Evolutionary conservation across 2,797 vertebrate genomes (phyloP).

Genomic region (Scyliorhinus canicula): DNA sequence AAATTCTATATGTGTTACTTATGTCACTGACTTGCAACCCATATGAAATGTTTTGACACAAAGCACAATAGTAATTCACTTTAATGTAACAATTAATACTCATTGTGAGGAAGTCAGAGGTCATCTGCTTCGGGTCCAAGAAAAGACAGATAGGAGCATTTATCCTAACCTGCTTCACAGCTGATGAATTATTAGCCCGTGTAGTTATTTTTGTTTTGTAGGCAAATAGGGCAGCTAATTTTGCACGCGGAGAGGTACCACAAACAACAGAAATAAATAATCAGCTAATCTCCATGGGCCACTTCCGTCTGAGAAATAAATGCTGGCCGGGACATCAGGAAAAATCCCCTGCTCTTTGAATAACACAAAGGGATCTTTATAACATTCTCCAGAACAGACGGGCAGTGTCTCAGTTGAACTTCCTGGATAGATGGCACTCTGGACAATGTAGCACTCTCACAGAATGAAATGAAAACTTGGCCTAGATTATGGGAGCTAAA

Average conservation of each 20-base stretch:
- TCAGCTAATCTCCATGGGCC: neutral
- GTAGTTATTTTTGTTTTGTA: neutral
- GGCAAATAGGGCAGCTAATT: neutral
- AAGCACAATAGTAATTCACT: neutral
- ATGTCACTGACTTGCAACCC: neutral
- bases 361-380: too few species aligned
- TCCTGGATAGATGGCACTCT: neutral
- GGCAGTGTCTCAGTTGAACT: neutral
- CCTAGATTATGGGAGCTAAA: neutral
- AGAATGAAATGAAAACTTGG: neutral
- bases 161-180: neutral
- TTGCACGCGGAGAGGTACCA: neutral
- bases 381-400: neutral
- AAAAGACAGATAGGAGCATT: neutral
- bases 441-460: neutral
- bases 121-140: neutral
- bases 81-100: neutral
- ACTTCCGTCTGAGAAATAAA: neutral
- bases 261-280: neutral
- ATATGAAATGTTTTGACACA: neutral
- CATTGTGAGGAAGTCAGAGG: neutral
- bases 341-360: neutral
- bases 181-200: neutral
- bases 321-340: neutral
- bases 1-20: neutral